A percentile compares a stretch with the other conserved stretches of the same genome.
Conservation (phyloP, 2,113 vertebrate species). For the Protomyctophum bolini region DNA sequence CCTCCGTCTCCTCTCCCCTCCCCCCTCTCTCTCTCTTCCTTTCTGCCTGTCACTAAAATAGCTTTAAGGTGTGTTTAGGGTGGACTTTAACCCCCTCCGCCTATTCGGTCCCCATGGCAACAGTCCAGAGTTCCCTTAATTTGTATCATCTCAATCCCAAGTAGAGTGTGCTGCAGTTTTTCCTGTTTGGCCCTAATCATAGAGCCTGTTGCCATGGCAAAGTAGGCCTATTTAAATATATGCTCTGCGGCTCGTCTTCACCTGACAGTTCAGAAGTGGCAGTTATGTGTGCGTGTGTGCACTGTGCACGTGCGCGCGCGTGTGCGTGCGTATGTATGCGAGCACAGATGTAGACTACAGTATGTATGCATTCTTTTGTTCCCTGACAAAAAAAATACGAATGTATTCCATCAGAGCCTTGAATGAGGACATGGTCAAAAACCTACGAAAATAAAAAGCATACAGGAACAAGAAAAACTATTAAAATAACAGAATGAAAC, state of each 20-base stretch:
- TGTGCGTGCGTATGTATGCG: background rate
- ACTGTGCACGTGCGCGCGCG: background rate
- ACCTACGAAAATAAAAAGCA: too few relatives aligned
- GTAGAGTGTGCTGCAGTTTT: constrained; percentile 66
- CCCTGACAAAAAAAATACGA: constrained; percentile 14
- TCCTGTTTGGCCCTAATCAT: constrained; percentile 71
- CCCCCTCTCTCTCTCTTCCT: constrained; percentile 14
- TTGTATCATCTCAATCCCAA: constrained; percentile 76
- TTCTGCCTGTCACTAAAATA: constrained; percentile 71
- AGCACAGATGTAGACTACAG: too few relatives aligned
- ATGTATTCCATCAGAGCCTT: background rate
- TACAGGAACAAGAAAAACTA: too few relatives aligned
- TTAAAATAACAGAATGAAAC: too few relatives aligned
- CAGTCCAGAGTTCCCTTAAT: constrained; percentile 73
- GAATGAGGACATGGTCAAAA: too few relatives aligned
- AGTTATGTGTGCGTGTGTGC: constrained; percentile 13
- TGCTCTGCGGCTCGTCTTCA: constrained; percentile 65
- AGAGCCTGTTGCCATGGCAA: constrained; percentile 78
- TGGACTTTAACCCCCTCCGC: constrained; percentile 76
- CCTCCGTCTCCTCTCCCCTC: constrained; percentile 14
- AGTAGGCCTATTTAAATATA: constrained; percentile 60
- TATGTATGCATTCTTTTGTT: constrained; percentile 40
- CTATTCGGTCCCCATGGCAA: constrained; percentile 72
- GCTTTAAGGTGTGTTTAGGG: constrained; percentile 79
- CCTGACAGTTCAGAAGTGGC: constrained; percentile 52